Conservation (phyloP, 1,140 invertebrate genomes). For the Orchestia grillus region DNA sequence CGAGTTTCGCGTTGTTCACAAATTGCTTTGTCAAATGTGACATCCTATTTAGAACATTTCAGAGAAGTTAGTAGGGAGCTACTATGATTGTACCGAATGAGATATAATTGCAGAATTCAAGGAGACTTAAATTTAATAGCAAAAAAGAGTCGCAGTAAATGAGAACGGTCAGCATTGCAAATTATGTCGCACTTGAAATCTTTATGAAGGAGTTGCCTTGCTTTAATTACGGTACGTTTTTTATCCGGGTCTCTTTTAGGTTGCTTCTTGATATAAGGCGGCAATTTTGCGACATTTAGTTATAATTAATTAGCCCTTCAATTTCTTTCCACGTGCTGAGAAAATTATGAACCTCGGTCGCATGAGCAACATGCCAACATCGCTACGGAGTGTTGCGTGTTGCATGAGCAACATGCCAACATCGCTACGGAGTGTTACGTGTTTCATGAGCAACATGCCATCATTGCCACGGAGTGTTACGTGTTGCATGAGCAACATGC, state of each 20-base stretch:
- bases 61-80: too few relatives aligned
- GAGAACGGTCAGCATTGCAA: not conserved
- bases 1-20: too few relatives aligned
- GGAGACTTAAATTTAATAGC: not conserved
- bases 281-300: not conserved
- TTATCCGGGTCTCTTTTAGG: not conserved
- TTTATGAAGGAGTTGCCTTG: not conserved
- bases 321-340: not conserved
- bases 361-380: not conserved
- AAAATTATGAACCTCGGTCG: not conserved
- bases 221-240: not conserved
- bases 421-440: too few relatives aligned
- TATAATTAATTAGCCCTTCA: not conserved
- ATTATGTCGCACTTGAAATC: not conserved
- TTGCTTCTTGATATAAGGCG: not conserved
- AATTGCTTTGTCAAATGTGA: too few relatives aligned
- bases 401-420: too few relatives aligned
- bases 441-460: too few relatives aligned
- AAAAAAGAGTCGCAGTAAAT: not conserved
- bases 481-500: too few relatives aligned
- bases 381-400: not conserved
- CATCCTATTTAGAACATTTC: too few relatives aligned
- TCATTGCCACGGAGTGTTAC: too few relatives aligned
- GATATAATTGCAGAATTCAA: not conserved
- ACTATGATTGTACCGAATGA: not conserved